phyloP scores from a whole-genome alignment of 53 echinoderm and acorn worm genomes.

The Echinarachnius parma region DNA sequence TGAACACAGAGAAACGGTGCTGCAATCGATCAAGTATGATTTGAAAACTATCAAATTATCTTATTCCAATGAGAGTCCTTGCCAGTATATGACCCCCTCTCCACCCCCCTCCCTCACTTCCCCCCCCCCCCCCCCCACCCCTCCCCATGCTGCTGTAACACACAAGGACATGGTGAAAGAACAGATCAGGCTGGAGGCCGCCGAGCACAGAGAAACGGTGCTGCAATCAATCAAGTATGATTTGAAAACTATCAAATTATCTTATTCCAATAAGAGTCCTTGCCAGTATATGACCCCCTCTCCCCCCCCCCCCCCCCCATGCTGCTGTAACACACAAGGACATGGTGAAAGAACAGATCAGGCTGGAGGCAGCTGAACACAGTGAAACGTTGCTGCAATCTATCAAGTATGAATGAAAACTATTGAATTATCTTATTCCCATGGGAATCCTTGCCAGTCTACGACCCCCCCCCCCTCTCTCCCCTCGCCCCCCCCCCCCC shows the following conservation, averaged over 20 bases:
- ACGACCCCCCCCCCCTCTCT: too few relatives aligned
- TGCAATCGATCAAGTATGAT: constrained; percentile 97
- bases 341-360: constrained; percentile 90
- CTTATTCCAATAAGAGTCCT: too few relatives aligned
- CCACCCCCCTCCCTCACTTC: too few relatives aligned
- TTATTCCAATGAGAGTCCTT: too few relatives aligned
- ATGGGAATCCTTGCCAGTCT: too few relatives aligned
- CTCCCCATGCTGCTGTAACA: neutral
- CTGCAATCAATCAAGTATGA: constrained; percentile 97
- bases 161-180: constrained; percentile 91
- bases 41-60: too few relatives aligned
- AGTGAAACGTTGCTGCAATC: constrained; percentile 93
- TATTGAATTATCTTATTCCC: too few relatives aligned
- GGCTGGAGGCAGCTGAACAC: constrained; percentile 82
- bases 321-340: too few relatives aligned
- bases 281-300: too few relatives aligned
- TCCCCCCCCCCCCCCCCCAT: neutral
- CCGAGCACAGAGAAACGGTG: constrained; percentile 91
- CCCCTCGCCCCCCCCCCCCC: too few relatives aligned
- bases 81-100: too few relatives aligned
- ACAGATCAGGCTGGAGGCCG: constrained; percentile 85
- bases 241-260: too few relatives aligned
- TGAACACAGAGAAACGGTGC: constrained; percentile 91
- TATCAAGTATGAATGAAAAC: constrained; percentile 98
- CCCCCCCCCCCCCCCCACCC: neutral